Evolutionary conservation across 92 coral and sea anemone genomes (phyloP).

Genomic region (Muricea muricata): DNA sequence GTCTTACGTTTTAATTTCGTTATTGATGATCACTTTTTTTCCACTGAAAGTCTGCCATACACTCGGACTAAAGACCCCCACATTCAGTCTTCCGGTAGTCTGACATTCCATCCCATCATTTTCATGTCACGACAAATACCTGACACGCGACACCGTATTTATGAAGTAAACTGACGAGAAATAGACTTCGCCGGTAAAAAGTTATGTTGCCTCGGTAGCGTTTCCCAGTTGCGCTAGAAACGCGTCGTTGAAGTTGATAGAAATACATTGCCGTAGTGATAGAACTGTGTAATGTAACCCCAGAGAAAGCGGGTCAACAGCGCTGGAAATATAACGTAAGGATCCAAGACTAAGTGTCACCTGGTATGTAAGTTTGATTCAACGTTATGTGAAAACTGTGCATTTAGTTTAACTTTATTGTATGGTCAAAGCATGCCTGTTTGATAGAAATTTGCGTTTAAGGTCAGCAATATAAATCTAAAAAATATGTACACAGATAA

Average conservation of each 20-base stretch:
- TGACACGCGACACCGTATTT: conserved; percentile 23
- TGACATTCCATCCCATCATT: background rate
- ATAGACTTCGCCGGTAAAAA: background rate
- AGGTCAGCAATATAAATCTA: background rate
- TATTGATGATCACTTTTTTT: too few species aligned
- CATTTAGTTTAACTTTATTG: background rate
- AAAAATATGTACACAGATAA: background rate
- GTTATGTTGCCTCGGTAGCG: background rate
- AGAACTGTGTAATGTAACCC: background rate
- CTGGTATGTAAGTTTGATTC: background rate
- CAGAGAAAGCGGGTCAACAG: background rate
- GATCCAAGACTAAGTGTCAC: background rate
- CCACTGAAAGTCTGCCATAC: too few species aligned
- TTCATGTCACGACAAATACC: background rate
- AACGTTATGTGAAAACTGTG: background rate
- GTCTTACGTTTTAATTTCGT: too few species aligned
- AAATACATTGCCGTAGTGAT: background rate
- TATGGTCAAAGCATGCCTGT: background rate
- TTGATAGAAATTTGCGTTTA: background rate
- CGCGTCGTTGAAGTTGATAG: background rate
- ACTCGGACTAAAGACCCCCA: background rate
- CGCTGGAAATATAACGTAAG: background rate
- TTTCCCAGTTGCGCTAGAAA: background rate
- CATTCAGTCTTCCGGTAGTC: conserved; percentile 7
- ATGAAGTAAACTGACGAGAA: background rate